Base-by-base conservation (phyloP, 2,797 vertebrate species). In the Schizopygopsis malacanthus region DNA sequence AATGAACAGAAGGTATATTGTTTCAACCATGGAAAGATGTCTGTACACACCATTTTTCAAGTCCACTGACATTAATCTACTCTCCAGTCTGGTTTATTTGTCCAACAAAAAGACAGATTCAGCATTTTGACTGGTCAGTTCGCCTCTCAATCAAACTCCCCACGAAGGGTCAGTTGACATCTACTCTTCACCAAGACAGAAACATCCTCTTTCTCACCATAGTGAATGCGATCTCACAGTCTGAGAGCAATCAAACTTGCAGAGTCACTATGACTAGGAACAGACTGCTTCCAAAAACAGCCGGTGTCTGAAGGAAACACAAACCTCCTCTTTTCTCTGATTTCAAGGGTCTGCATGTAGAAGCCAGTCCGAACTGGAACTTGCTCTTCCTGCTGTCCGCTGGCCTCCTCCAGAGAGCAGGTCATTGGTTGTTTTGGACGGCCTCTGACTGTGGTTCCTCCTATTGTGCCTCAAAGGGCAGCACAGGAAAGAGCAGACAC, bases 371-470 rank as follows among this genome's bases (percentile, higher is more conserved):
- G 65, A 77, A 81, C 45, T 84, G 84, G 86, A 89, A 86, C 69
- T 41, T 43, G 79, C 47, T 39, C 77, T 79, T 86, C 65, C 84
- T 83, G 56, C 65, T 87, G 78, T 80, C 86, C 69, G 25, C 76
- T 76, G 81, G 63, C 81, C 86, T 84, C 72, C 37, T 76, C 54
- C 50, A 79, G n/a, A 81, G 50, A 67, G n/a, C 22, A 85, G 54
- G 76, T 73, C 65, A 81, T 22, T 45, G 47, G 37, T 47, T 85
- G 84, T 89, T 88, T 89, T 72, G 83, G 85, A 85, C 73, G 73
- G 47, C 78, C 37, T 87, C 41, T 90, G 88, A 72, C 84, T 82
- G 63, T 77, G 82, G 91, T 92, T 92, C 89, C 91, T 91, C 82
- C 82, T 45, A 91, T 92, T 92, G 91, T 91, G 79, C 73, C 56